Evolutionary conservation across 2,888 invertebrate genomes (phyloP), one percentile per base, ranked within the genome.

Genomic region (Drosophila falleni): DNA sequence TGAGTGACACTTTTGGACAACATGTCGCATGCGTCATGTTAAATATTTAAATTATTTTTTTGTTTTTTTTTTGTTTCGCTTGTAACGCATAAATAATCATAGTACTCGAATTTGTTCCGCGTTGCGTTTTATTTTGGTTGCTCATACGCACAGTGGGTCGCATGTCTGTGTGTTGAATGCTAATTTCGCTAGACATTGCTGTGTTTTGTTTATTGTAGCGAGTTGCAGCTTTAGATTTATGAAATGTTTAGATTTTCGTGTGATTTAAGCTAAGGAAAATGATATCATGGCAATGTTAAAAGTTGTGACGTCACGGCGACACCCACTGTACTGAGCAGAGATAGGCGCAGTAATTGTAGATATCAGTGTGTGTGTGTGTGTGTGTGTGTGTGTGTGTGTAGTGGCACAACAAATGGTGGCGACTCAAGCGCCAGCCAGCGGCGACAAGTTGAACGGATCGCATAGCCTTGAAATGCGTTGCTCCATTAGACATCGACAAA

Each of bases 21-120:
- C 80, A 71, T 83, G 83, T 81, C 80, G 87, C 41, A 84, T 88
- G 82, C 79, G 89, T 87, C 84, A 84, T 87, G 82, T 78, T 53
- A 71, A 64, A 75, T 86, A 88, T 81, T 88, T 73, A 76, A 78
- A 81, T 78, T 59, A 62, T 70, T 61, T 69, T 74, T 62, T 67
- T 53, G 60, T 69, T 67, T 70, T 61, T 69, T 74, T 62, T 67
- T 53, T 63, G 71, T 67, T 80, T 72, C 35, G 80, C 73, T 76
- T 85, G 85, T 88, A 88, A 86, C 81, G 88, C 87, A 86, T 77
- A 85, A 85, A 87, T 80, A 81, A 81, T 74, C 71, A 60, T 46
- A 75, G 39, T 44, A 77, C 50, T 61, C 58, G 62, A 44, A 75
- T 76, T 72, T 81, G 83, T 84, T 84, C 87, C 84, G 84, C 73